Conservation (phyloP, 2,113 vertebrate genomes). For the Aptenodytes patagonicus region DNA sequence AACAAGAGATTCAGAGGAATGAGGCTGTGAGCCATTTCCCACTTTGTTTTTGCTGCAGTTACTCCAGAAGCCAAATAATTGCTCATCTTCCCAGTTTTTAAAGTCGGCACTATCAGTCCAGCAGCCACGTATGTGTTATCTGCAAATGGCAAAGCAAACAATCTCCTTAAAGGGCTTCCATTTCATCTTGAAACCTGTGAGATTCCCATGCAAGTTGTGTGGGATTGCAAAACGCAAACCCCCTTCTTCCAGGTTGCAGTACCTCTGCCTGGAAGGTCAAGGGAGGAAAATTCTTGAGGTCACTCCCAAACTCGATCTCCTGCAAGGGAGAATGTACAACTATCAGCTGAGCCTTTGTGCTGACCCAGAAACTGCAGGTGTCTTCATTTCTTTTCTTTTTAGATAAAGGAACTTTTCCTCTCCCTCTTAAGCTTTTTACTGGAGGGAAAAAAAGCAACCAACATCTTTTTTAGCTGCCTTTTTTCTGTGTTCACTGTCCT, state of each 20-base stretch:
- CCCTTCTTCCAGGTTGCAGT: not conserved
- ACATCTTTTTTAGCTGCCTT: conserved; percentile 37
- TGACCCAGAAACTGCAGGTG: conserved; percentile 66
- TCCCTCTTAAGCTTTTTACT: conserved; percentile 53
- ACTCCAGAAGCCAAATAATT: not conserved
- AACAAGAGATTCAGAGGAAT: not conserved
- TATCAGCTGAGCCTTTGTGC: conserved; percentile 43
- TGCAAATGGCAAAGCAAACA: not conserved
- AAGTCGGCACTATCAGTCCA: not conserved
- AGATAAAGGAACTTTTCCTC: conserved; percentile 59
- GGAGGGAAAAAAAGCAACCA: not conserved
- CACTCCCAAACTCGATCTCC: not conserved
- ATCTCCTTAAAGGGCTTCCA: not conserved
- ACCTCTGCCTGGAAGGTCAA: not conserved
- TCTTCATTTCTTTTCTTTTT: conserved; percentile 63
- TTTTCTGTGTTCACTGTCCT: conserved; percentile 31
- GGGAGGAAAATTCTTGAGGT: conserved; percentile 24
- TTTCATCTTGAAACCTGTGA: not conserved
- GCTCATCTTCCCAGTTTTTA: not conserved
- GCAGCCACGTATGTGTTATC: not conserved
- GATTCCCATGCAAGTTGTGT: not conserved
- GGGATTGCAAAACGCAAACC: not conserved
- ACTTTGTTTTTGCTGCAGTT: not conserved
- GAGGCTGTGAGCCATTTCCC: not conserved
- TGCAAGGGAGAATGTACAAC: not conserved